Evolutionary conservation across 2,888 invertebrate genomes (phyloP).

Genomic region (Unio delphinus): DNA sequence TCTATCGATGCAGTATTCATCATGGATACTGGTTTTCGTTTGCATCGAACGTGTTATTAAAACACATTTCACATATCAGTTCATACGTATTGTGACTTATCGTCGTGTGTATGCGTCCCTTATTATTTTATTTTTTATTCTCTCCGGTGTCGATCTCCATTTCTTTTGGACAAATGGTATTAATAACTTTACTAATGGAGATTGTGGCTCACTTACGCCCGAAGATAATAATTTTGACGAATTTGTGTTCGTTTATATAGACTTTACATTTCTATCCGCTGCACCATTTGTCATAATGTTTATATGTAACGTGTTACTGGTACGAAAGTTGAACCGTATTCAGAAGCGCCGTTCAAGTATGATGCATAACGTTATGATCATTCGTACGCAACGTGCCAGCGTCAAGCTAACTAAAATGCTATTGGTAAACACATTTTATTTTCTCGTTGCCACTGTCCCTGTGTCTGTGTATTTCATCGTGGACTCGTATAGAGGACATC

Average conservation of each 20-base stretch:
- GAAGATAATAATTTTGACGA: slow-evolving; percentile 37
- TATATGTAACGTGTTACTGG: slow-evolving; percentile 30
- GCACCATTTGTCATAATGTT: slow-evolving; percentile 40
- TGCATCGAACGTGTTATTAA: slow-evolving; percentile 38
- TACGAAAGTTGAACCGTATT: slow-evolving; percentile 16
- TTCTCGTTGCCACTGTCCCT: slow-evolving; percentile 38
- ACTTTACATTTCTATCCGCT: slow-evolving; percentile 31
- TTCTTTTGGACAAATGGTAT: slow-evolving; percentile 47
- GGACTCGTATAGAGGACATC: slow-evolving; percentile 34
- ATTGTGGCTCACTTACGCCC: slow-evolving; percentile 30
- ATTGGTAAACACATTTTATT: slow-evolving; percentile 35
- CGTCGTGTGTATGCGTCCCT: slow-evolving; percentile 25
- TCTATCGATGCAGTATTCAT: slow-evolving; percentile 44
- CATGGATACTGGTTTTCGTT: slow-evolving; percentile 46
- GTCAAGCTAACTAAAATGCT: slow-evolving; percentile 44
- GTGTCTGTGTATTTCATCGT: slow-evolving; percentile 42
- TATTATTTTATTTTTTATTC: slow-evolving; percentile 11
- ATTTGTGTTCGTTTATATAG: slow-evolving; percentile 41
- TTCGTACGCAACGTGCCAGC: slow-evolving; percentile 19
- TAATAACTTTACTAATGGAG: slow-evolving; percentile 21
- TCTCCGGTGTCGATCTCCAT: slow-evolving; percentile 22
- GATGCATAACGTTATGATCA: slow-evolving; percentile 12
- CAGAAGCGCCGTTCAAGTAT: slow-evolving; percentile 22
- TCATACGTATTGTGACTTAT: slow-evolving; percentile 15
- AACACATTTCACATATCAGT: slow-evolving; percentile 29